A percentile compares a stretch with the other conserved stretches of the same genome.
Evolutionary conservation across 2,113 vertebrate genomes (phyloP).

Genomic region (Psittacula cyanocephala): DNA sequence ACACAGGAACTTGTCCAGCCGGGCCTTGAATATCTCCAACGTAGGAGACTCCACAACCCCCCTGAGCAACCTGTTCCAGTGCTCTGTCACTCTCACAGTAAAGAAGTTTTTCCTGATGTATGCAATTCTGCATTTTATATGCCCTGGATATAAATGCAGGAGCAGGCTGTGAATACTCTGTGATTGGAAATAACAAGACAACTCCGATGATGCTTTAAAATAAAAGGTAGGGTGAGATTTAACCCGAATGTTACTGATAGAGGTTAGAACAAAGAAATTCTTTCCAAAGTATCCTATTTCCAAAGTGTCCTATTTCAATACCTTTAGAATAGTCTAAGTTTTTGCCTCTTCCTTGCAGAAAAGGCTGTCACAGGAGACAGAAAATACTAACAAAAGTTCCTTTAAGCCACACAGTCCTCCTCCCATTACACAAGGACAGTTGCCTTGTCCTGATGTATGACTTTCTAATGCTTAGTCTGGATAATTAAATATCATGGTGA

Average conservation of each 20-base stretch:
- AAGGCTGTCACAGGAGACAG: not conserved
- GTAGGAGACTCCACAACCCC: no score
- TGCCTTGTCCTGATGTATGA: not conserved
- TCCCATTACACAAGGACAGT: not conserved
- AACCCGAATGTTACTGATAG: not conserved
- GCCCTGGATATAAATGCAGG: not conserved
- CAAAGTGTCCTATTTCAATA: not conserved
- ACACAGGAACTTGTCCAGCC: no score
- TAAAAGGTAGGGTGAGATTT: not conserved
- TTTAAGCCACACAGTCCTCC: not conserved
- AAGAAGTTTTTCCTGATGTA: no score
- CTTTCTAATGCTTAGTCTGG: not conserved
- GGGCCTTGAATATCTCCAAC: no score
- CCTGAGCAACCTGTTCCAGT: no score
- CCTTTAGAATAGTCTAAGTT: not conserved
- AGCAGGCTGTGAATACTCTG: not conserved
- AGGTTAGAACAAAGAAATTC: not conserved
- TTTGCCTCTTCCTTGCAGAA: not conserved
- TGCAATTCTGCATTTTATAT: not conserved
- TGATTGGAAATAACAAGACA: not conserved
- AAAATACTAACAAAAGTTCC: not conserved
- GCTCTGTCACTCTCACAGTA: no score
- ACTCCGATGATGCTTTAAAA: not conserved
- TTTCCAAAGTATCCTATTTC: not conserved
- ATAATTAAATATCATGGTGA: not conserved